phyloP scores from a whole-genome alignment of 2,888 invertebrate genomes.

The Mythimna impura region DNA sequence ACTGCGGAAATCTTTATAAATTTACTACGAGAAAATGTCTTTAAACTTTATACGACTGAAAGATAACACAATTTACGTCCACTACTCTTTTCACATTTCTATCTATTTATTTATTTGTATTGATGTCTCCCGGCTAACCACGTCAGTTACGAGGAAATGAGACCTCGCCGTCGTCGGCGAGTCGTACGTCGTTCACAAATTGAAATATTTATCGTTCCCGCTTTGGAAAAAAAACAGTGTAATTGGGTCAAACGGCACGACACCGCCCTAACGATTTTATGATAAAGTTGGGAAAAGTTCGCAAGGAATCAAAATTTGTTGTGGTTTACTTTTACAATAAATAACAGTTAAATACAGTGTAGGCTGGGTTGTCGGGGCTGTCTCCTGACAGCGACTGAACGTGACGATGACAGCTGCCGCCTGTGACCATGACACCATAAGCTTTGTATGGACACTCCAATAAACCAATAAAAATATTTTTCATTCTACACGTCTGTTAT shows the following conservation, averaged over 20 bases:
- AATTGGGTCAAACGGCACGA: constrained; percentile 66
- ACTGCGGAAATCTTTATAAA: background rate
- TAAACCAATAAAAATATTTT: constrained; percentile 42
- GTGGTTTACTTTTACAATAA: constrained; percentile 48
- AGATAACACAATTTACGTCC: constrained; percentile 23
- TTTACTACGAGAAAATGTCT: background rate
- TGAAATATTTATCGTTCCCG: constrained; percentile 61
- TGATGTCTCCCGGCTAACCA: constrained; percentile 32
- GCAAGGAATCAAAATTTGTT: constrained; percentile 45
- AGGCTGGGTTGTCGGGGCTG: constrained; percentile 56
- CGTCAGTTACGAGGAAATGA: constrained; percentile 48
- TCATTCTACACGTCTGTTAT: constrained; percentile 12
- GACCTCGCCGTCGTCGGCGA: constrained; percentile 26
- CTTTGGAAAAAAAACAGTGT: constrained; percentile 51
- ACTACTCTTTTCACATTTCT: background rate
- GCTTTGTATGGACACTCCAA: constrained; percentile 74
- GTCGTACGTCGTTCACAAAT: constrained; percentile 52
- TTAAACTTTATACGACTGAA: background rate
- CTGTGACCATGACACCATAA: constrained; percentile 73
- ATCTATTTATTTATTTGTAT: constrained; percentile 19
- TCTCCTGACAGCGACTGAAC: constrained; percentile 75
- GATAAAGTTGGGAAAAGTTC: constrained; percentile 56
- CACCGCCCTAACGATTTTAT: constrained; percentile 48
- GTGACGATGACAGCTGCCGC: constrained; percentile 67
- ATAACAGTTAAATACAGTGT: constrained; percentile 57